phyloP scores from a whole-genome alignment of 2,797 vertebrate species.

The Galaxias olidus region DNA sequence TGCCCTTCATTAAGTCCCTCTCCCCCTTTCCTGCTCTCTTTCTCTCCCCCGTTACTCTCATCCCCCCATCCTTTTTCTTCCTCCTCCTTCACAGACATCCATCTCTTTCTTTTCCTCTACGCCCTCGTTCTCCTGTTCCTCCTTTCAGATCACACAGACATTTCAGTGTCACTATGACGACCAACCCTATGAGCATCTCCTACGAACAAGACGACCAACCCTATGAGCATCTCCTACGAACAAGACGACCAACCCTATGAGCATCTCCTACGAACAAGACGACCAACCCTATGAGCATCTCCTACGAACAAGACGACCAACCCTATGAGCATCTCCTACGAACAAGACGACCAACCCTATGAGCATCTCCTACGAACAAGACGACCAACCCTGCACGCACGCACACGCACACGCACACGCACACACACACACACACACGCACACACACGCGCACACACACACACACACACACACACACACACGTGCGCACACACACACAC shows the following conservation, averaged over 20 bases:
- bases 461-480: slow-evolving; percentile 6
- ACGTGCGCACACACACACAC: background rate
- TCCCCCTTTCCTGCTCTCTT: background rate
- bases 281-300: no score
- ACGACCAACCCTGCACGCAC: background rate
- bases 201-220: background rate
- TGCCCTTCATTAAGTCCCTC: background rate
- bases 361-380: background rate
- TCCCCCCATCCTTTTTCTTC: background rate
- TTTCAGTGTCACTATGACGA: background rate
- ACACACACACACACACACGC: background rate
- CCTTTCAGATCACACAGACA: background rate
- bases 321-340: no score
- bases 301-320: background rate
- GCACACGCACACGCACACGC: no score
- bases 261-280: background rate
- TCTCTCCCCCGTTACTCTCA: background rate
- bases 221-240: background rate
- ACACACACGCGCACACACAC: background rate
- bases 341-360: no score
- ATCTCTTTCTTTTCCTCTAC: background rate
- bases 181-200: background rate
- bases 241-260: no score
- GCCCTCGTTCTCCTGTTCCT: background rate
- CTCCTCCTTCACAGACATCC: background rate